These are phyloP conservation scores for Acleris holmiana DNA, from an alignment of 2,888 invertebrate genomes.

Conservation along the genomic window DNA sequence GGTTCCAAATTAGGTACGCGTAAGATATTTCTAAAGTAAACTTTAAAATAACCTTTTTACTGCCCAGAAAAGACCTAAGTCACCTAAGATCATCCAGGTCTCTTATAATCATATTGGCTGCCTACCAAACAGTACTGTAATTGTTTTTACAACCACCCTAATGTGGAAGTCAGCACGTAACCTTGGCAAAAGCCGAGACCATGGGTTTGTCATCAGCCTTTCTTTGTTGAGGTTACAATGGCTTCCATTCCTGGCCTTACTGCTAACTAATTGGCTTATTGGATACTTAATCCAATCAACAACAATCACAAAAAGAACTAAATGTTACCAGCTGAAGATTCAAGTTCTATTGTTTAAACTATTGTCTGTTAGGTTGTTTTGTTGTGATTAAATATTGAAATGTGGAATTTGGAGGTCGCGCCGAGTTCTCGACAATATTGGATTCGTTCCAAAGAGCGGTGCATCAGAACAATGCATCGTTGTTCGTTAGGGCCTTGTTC, in stretches of 20 bases:
- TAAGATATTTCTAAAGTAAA: neutral
- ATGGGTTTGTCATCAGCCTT: slow-evolving; percentile 72
- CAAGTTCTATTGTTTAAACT: slow-evolving; percentile 24
- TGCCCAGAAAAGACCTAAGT: slow-evolving; percentile 2
- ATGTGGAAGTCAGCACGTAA: slow-evolving; percentile 58
- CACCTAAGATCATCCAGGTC: slow-evolving; percentile 10
- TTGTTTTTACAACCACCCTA: slow-evolving; percentile 52
- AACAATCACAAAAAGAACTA: slow-evolving; percentile 40
- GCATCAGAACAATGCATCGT: slow-evolving; percentile 77
- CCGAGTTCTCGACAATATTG: slow-evolving; percentile 73
- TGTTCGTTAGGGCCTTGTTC: slow-evolving; percentile 60
- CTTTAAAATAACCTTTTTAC: too few species aligned
- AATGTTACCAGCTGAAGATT: slow-evolving; percentile 32
- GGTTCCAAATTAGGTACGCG: too few species aligned
- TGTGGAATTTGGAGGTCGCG: slow-evolving; percentile 81
- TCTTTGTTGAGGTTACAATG: slow-evolving; percentile 79
- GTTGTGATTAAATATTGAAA: slow-evolving; percentile 62
- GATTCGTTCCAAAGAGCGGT: slow-evolving; percentile 77
- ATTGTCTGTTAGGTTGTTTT: slow-evolving; percentile 50
- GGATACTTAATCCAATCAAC: slow-evolving; percentile 36
- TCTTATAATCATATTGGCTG: slow-evolving; percentile 20
- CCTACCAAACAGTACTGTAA: slow-evolving; percentile 33
- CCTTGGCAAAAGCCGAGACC: slow-evolving; percentile 67
- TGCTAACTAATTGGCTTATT: slow-evolving; percentile 61
- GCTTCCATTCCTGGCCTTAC: slow-evolving; percentile 69